Evolutionary conservation across 1,140 invertebrate genomes (phyloP).

Genomic region (Meloidogyne floridensis): DNA sequence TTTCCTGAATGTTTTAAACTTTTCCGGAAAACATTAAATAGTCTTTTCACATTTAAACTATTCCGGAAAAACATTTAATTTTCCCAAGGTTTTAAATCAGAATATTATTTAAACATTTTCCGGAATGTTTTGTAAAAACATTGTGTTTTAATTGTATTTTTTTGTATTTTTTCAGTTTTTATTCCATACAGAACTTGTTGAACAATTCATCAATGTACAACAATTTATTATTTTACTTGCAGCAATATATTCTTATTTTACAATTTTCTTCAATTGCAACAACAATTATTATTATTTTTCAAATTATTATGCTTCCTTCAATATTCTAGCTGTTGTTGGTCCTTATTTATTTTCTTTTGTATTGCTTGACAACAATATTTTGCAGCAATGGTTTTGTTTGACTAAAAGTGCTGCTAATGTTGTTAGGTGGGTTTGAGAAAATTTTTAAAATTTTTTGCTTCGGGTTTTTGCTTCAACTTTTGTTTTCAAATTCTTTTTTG

Average conservation of each 20-base stretch:
- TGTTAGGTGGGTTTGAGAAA: slow-evolving; percentile 24
- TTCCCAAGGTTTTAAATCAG: too few relatives aligned
- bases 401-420: slow-evolving; percentile 13
- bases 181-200: slow-evolving; percentile 46
- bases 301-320: neutral
- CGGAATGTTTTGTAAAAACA: too few relatives aligned
- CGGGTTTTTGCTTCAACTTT: neutral
- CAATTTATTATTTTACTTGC: slow-evolving; percentile 42
- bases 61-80: too few relatives aligned
- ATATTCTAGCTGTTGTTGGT: slow-evolving; percentile 19
- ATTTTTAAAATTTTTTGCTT: neutral
- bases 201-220: slow-evolving; percentile 39
- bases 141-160: neutral
- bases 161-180: slow-evolving; percentile 37
- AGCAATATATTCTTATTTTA: slow-evolving; percentile 41
- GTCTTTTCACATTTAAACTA: too few relatives aligned
- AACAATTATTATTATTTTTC: slow-evolving; percentile 18
- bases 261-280: slow-evolving; percentile 43
- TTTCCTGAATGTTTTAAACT: too few relatives aligned
- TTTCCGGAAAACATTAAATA: too few relatives aligned
- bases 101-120: too few relatives aligned
- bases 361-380: slow-evolving; percentile 30
- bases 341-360: slow-evolving; percentile 48
- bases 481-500: neutral
- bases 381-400: slow-evolving; percentile 23